Conservation (phyloP, 2,113 vertebrate genomes). For the Dicentrarchus labrax region DNA sequence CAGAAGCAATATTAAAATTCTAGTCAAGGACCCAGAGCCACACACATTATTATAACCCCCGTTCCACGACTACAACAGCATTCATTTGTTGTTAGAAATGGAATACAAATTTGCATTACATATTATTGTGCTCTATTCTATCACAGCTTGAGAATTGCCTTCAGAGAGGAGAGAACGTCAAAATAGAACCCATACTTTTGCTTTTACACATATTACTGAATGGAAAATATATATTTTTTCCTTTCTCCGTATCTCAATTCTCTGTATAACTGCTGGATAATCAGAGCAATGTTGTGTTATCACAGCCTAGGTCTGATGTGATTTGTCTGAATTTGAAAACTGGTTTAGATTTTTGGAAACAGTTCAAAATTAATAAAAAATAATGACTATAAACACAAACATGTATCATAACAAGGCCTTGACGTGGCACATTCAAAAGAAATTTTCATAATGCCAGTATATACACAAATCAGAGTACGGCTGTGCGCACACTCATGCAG, state of each 20-base stretch:
- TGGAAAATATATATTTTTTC: neutral
- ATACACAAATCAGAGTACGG: constrained; percentile 43
- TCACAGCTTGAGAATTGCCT: constrained; percentile 28
- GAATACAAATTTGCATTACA: constrained; percentile 42
- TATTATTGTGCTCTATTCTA: constrained; percentile 30
- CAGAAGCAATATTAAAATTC: constrained; percentile 49
- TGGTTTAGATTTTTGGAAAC: constrained; percentile 21
- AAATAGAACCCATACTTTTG: constrained; percentile 35
- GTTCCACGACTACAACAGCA: constrained; percentile 36
- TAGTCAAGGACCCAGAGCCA: constrained; percentile 47
- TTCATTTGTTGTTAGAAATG: constrained; percentile 52
- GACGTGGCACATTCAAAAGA: constrained; percentile 24
- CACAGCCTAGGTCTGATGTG: constrained; percentile 25
- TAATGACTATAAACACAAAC: constrained; percentile 25
- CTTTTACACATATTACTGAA: constrained; percentile 28
- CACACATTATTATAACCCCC: constrained; percentile 31
- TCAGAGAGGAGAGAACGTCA: constrained; percentile 17
- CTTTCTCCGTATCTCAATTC: constrained; percentile 8
- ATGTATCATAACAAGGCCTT: constrained; percentile 18
- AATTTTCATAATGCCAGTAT: constrained; percentile 34
- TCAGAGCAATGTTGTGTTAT: constrained; percentile 11
- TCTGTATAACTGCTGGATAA: constrained; percentile 32
- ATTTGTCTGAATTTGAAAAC: constrained; percentile 37
- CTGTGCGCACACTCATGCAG: constrained; percentile 18
- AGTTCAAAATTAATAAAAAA: constrained; percentile 61